phyloP scores from a whole-genome alignment of 92 coral and sea anemone genomes.

The Zoanthus solanderi region DNA sequence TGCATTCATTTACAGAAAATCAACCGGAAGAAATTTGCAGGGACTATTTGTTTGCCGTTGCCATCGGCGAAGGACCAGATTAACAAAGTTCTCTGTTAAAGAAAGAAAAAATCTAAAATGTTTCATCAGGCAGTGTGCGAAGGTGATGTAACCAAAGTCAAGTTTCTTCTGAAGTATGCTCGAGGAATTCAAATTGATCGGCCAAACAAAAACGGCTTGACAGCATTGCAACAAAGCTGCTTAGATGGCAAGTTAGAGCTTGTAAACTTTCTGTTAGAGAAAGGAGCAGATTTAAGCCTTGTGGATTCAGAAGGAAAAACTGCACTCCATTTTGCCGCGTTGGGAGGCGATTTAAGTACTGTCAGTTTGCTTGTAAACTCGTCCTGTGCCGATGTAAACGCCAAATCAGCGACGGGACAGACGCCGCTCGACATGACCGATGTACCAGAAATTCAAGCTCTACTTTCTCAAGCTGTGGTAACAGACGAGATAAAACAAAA shows the following conservation, averaged over 20 bases:
- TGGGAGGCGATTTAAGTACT: slow-evolving; percentile 80
- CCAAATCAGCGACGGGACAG: slow-evolving; percentile 78
- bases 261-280: slow-evolving; percentile 88
- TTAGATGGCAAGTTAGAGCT: slow-evolving; percentile 81
- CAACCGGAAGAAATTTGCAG: slow-evolving; percentile 9
- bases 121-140: slow-evolving; percentile 95
- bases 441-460: slow-evolving; percentile 75
- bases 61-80: not conserved
- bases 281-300: slow-evolving; percentile 89
- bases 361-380: slow-evolving; percentile 91
- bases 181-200: slow-evolving; percentile 92
- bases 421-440: slow-evolving; percentile 88
- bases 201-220: slow-evolving; percentile 82
- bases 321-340: slow-evolving; percentile 90
- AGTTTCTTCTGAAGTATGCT: slow-evolving; percentile 86
- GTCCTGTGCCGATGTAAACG: slow-evolving; percentile 92
- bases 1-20: slow-evolving; percentile 17
- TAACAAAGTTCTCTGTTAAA: not conserved
- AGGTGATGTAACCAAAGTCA: slow-evolving; percentile 95
- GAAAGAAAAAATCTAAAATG: slow-evolving; percentile 27
- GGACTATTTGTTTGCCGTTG: slow-evolving; percentile 15
- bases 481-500: slow-evolving; percentile 84
- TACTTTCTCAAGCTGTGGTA: slow-evolving; percentile 86
- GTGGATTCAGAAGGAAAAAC: slow-evolving; percentile 83
- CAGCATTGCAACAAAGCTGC: slow-evolving; percentile 93